Evolutionary conservation across 2,113 vertebrate species (phyloP), one percentile per base, ranked within the genome.

Genomic region (Marmota monax): DNA sequence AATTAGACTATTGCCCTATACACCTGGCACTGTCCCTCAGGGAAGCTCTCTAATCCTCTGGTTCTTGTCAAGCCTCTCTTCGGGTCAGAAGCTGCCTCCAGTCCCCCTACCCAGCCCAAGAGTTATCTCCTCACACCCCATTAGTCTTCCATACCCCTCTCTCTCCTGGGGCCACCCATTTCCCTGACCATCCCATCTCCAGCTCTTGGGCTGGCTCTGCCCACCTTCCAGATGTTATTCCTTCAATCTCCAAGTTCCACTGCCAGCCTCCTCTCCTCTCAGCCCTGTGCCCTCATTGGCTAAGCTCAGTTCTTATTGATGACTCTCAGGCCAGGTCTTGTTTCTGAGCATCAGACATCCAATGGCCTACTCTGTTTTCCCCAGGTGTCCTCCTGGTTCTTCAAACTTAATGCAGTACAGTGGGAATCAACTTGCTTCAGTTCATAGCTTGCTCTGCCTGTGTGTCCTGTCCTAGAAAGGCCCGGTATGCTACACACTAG

Each of bases 401-500:
- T 85, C 78, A 73, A 6, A 73, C 69, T 13, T 61, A 34, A n/a
- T 16, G 67, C 34, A 23, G 56, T 73, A 10, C 70, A 63, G 65
- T 32, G 10, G 20, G 70, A 79, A 73, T n/a, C 65, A 2, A 9
- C 37, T 8, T 29, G 48, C 42, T 51, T 20, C 90, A 0, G 7
- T 20, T 34, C 53, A 42, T 12, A 18, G 22, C 18, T 70, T 13
- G 8, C 23, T 53, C 45, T n/a, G 8, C 48, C 37, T 85, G 11
- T 6, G 42, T 58, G 10, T 82, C 23, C 39, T 39, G 34, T n/a
- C 45, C 37, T 8, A 76, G 80, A 37, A 70, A 23, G 63, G 25
- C 56, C 42, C 0, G 2, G 67, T 2, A 6, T 4, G 3, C 34
- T 22, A 65, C 25, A 39, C n/a, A 18, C 8, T n/a, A n/a, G 5